These are phyloP conservation scores for Coturnix japonica DNA, from an alignment of 2,113 vertebrate genomes.

Conservation along the genomic window DNA sequence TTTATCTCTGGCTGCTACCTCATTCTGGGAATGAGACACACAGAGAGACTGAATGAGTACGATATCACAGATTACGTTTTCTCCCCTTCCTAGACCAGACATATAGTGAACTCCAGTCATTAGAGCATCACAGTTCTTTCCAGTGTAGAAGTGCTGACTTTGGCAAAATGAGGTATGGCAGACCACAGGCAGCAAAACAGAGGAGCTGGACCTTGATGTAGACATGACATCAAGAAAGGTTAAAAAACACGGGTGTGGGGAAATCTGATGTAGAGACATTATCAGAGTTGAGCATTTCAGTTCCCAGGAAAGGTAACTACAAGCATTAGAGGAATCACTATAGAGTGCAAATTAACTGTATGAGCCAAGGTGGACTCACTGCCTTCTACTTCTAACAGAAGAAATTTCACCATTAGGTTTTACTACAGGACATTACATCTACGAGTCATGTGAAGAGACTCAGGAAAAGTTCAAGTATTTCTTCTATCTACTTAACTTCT, in stretches of 20 bases:
- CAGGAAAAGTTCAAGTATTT: not conserved
- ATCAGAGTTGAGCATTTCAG: not conserved
- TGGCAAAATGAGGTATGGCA: not conserved
- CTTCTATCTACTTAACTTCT: not conserved
- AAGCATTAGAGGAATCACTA: not conserved
- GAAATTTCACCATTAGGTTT: not conserved
- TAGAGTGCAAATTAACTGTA: accelerated
- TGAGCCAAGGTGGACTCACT: not conserved
- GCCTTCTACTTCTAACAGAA: accelerated
- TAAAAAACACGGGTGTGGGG: not conserved
- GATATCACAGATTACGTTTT: not conserved
- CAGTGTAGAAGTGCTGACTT: not conserved
- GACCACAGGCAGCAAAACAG: not conserved
- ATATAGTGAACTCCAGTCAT: not conserved
- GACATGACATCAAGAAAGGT: not conserved
- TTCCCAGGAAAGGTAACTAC: not conserved
- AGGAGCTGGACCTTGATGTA: not conserved
- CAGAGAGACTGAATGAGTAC: not conserved
- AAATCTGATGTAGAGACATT: not conserved
- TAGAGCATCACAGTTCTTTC: not conserved
- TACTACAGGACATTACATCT: not conserved
- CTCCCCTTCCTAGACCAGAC: not conserved
- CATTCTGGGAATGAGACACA: not conserved
- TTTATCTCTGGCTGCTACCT: not conserved
- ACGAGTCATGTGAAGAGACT: not conserved